Conservation (phyloP, 2,113 vertebrate genomes). For the Paratilapia polleni region DNA sequence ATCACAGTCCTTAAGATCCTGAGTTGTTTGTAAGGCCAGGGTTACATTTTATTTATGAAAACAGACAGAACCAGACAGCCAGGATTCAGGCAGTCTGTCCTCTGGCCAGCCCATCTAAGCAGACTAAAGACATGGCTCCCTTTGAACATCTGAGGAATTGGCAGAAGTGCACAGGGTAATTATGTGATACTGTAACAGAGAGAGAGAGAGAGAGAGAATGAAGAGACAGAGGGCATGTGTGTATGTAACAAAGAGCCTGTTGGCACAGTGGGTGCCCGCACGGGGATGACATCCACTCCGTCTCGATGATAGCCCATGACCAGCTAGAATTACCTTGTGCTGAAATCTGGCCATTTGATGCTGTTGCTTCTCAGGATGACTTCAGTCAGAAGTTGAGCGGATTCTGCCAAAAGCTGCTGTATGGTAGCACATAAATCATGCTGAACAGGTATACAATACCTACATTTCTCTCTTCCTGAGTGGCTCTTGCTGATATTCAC, state of each 20-base stretch:
- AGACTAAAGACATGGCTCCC: conserved; percentile 66
- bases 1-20: conserved; percentile 3
- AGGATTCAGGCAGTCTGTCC: conserved; percentile 57
- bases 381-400: conserved; percentile 29
- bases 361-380: conserved; percentile 25
- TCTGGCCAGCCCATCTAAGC: conserved; percentile 46
- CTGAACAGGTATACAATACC: background rate
- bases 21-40: conserved; percentile 7
- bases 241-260: conserved; percentile 63
- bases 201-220: conserved; percentile 51
- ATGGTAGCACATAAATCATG: conserved; percentile 23
- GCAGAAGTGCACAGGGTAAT: conserved; percentile 74
- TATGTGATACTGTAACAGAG: conserved; percentile 70
- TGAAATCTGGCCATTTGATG: conserved; percentile 63
- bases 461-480: background rate
- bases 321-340: conserved; percentile 61
- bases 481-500: background rate
- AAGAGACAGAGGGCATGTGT: conserved; percentile 53
- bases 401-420: conserved; percentile 15
- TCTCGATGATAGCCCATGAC: conserved; percentile 60
- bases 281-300: conserved; percentile 60
- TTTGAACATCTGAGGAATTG: conserved; percentile 73
- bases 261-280: conserved; percentile 57
- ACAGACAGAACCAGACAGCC: conserved; percentile 39
- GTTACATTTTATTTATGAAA: conserved; percentile 33